Evolutionary conservation across 2,113 vertebrate species (phyloP), one percentile per base, ranked within the genome.

Genomic region (Corydoras maculifer): DNA sequence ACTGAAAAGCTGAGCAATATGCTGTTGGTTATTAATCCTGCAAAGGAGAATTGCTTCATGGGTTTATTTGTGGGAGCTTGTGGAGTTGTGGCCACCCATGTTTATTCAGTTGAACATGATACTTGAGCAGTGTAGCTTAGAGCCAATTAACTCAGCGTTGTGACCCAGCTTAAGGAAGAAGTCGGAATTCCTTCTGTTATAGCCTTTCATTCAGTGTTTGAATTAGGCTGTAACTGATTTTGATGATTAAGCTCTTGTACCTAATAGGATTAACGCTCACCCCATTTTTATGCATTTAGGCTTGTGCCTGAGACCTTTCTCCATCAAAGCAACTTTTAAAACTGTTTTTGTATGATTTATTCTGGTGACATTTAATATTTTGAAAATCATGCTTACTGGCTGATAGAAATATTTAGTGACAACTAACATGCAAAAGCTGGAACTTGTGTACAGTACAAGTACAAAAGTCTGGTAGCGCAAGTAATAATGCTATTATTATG

Each of bases 161-260:
- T 14, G 25, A 49, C 9, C 11, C 15, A 9, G n/a, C 57, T 53
- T 50, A 72, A 10, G 18, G 6, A 18, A 58, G 30, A 35, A n/a
- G 12, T 5, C 10, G 5, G 54, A 57, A 57, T 57, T 68, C 75
- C 60, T 68, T 64, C 9, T 76, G 13, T 68, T 10, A 75, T 68
- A 65, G 49, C 59, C 60, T 78, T 65, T 83, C 43, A 50, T 9
- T 58, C 66, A 53, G 18, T 25, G 18, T 76, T 66, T 57, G 63
- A 18, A 84, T 86, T 84, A 85, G 68, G 72, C n/a, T 63, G 75
- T 86, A 84, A 86, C 79, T 82, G 75, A 81, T 79, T 84, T 80
- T 73, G 60, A 81, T 79, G 75, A 81, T 77, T 70, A 65, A 15
- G 61, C 65, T 68, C 70, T 75, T 72, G 67, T 79, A 82, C 81